These are phyloP conservation scores for Apotomis turbidana DNA, from an alignment of 2,888 invertebrate species.

Conservation along the genomic window DNA sequence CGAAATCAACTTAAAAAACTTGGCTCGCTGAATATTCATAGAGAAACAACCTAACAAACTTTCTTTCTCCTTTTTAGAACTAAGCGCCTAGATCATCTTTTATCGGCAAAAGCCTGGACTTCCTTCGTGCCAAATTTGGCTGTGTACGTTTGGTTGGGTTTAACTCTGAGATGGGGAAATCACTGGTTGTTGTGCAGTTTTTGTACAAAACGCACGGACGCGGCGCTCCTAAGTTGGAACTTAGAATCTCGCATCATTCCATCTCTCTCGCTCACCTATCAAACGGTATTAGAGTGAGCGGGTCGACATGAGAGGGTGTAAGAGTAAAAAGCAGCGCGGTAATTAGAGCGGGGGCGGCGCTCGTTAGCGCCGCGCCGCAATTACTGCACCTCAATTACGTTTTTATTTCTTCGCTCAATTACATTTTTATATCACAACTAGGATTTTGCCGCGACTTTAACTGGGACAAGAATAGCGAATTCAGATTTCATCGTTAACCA, in stretches of 20 bases:
- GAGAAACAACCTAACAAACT: neutral
- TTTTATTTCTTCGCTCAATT: constrained; percentile 15
- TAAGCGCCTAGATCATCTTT: neutral
- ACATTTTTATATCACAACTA: constrained; percentile 1
- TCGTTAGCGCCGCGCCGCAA: constrained; percentile 18
- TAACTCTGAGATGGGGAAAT: neutral
- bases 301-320: too few relatives aligned
- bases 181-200: neutral
- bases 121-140: neutral
- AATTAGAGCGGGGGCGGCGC: constrained; percentile 7
- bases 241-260: too few relatives aligned
- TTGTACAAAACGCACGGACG: neutral
- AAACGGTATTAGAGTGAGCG: too few relatives aligned
- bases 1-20: neutral
- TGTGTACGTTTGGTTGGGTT: neutral
- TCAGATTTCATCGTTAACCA: too few relatives aligned
- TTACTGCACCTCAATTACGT: constrained; percentile 9
- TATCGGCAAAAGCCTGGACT: neutral
- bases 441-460: neutral
- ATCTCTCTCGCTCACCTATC: too few relatives aligned
- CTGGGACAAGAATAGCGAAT: too few relatives aligned
- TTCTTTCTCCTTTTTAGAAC: neutral
- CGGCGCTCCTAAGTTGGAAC: neutral
- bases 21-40: neutral
- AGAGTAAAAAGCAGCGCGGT: neutral